phyloP scores from a whole-genome alignment of 2,888 invertebrate genomes.

The Spicauda simplicius region DNA sequence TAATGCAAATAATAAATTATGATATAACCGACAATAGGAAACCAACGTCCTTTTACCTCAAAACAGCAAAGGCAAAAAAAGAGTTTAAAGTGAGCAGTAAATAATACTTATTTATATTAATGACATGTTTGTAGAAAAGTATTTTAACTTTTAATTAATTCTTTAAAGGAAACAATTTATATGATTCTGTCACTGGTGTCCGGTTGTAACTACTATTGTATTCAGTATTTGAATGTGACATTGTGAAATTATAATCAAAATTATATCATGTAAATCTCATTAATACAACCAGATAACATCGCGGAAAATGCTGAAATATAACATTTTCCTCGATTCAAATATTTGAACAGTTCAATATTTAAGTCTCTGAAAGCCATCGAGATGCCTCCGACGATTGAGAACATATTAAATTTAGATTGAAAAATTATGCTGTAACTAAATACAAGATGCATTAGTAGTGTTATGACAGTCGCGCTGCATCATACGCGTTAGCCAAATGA shows the following conservation, averaged over 20 bases:
- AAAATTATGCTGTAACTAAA: slow-evolving; percentile 53
- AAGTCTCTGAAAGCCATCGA: slow-evolving; percentile 47
- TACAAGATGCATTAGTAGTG: slow-evolving; percentile 60
- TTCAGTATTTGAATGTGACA: neutral
- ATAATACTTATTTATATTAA: neutral
- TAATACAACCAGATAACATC: neutral
- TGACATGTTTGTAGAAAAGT: slow-evolving; percentile 1
- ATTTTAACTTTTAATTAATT: neutral
- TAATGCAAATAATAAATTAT: neutral
- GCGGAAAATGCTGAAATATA: neutral
- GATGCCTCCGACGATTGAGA: slow-evolving; percentile 41
- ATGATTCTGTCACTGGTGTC: neutral
- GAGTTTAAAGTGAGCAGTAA: slow-evolving; percentile 2
- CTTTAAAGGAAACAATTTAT: neutral
- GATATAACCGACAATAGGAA: neutral
- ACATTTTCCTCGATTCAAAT: slow-evolving; percentile 27
- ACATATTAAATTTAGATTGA: slow-evolving; percentile 50
- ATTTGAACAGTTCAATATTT: slow-evolving; percentile 17
- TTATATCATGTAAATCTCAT: neutral
- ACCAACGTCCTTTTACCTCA: neutral
- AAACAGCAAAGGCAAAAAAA: neutral
- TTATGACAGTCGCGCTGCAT: slow-evolving; percentile 70
- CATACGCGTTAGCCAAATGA: slow-evolving; percentile 68
- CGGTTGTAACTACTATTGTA: neutral
- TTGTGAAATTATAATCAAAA: too few species aligned